Evolutionary conservation across 2,113 vertebrate genomes (phyloP), one percentile per base, ranked within the genome.

Genomic region (Lampris megalopsis): DNA sequence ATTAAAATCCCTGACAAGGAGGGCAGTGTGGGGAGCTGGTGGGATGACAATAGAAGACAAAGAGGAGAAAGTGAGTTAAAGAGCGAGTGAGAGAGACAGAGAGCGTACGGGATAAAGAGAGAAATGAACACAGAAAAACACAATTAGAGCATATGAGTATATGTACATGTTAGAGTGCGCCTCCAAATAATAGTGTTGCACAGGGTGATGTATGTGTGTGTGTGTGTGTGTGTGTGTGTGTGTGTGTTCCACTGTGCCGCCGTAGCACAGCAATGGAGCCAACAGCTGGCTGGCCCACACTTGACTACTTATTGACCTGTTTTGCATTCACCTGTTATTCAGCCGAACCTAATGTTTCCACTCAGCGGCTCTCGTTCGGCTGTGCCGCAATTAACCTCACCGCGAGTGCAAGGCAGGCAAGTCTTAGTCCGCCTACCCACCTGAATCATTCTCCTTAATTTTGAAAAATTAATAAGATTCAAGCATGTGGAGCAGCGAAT

Each of bases 291-390:
- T 85, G 71, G 77, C 80, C 85, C 79, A 82, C 85, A 91, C 89
- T 91, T 83, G 80, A 89, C 82, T 88, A 90, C 77, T 6, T 78
- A 85, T 80, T 91, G 88, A 91, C 91, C 87, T 93, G 88, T 81
- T 93, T 91, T 92, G 90, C 87, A 88, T 91, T 91, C 87, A 93
- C 90, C 91, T 89, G 88, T 89, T 89, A 90, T 87, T 89, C 88
- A 92, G 78, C 71, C 75, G 50, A 86, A 88, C 82, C 80, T 88
- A 90, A 90, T 89, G 84, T 86, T 90, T 92, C 85, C 81, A 89
- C 86, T 91, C 3, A 11, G 6, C 71, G 78, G 77, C 77, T 78
- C 82, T 63, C 52, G 69, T 74, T 79, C 84, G 68, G 77, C 87
- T 86, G 77, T 85, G 84, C 79, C 73, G 75, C 83, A 86, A 86